Percentiles rank a stretch among this genome's conserved stretches.
phyloP scores from a whole-genome alignment of 2,888 invertebrate species.

The Acanthacorydalis orientalis region DNA sequence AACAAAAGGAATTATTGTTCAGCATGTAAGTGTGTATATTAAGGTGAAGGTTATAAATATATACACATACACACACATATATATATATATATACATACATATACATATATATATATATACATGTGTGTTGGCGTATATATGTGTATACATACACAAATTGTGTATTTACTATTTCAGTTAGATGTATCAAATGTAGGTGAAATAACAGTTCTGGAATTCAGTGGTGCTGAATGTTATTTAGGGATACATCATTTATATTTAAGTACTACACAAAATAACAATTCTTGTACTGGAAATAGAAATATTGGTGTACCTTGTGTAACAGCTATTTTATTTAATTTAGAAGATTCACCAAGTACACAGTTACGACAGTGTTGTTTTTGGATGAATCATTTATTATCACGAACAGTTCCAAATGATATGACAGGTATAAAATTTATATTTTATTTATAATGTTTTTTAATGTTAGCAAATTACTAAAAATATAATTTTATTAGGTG shows the following conservation, averaged over 20 bases:
- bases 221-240: constrained; percentile 56
- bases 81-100: background rate
- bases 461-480: background rate
- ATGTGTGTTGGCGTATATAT: background rate
- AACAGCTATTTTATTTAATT: constrained; percentile 43
- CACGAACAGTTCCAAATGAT: constrained; percentile 22
- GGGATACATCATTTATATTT: constrained; percentile 57
- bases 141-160: background rate
- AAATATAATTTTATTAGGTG: constrained; percentile 24
- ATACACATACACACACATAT: background rate
- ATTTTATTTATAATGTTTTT: background rate
- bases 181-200: constrained; percentile 40
- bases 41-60: background rate
- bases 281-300: background rate
- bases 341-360: constrained; percentile 46
- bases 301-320: constrained; percentile 20
- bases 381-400: constrained; percentile 59
- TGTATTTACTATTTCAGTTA: constrained; percentile 20
- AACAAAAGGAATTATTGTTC: constrained; percentile 46
- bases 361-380: constrained; percentile 51
- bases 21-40: constrained; percentile 26
- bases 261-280: constrained; percentile 21
- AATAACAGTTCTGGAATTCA: constrained; percentile 55
- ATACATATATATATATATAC: background rate
- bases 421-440: constrained; percentile 7